Conservation (phyloP, 2,797 vertebrate genomes). For the Trachops cirrhosus region DNA sequence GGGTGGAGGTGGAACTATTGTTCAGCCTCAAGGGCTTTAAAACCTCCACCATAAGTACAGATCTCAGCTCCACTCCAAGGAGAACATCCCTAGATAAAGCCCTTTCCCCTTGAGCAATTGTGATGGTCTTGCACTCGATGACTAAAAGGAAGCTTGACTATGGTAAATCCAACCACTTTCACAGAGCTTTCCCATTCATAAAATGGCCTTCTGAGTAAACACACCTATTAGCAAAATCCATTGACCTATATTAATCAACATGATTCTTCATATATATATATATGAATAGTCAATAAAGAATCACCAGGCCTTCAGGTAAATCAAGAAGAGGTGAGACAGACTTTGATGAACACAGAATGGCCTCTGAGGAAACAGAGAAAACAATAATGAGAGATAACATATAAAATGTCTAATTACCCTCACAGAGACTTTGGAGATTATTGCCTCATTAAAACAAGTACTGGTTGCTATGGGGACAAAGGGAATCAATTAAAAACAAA, state of each 20-base stretch:
- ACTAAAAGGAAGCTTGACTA: not conserved
- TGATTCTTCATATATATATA: not conserved
- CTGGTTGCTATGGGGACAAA: not conserved
- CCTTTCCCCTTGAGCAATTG: not conserved
- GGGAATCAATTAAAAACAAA: not conserved
- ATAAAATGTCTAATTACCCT: not conserved
- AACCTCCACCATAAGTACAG: not conserved
- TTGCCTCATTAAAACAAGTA: not conserved
- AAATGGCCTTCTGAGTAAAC: not conserved
- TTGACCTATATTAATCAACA: not conserved
- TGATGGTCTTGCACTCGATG: not conserved
- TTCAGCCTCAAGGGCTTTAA: not conserved
- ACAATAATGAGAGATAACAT: not conserved
- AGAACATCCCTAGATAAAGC: not conserved
- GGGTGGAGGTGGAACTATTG: not conserved
- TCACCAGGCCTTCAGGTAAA: not conserved
- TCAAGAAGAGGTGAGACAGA: not conserved
- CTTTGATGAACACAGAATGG: not conserved
- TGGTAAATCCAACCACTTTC: not conserved
- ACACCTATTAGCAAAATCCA: not conserved
- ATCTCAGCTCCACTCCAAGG: not conserved
- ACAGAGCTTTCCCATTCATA: not conserved
- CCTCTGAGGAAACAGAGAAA: not conserved
- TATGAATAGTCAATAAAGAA: not conserved
- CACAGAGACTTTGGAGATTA: not conserved